Conservation (phyloP, 2,797 vertebrate genomes). For the Chloroceryle inda region DNA sequence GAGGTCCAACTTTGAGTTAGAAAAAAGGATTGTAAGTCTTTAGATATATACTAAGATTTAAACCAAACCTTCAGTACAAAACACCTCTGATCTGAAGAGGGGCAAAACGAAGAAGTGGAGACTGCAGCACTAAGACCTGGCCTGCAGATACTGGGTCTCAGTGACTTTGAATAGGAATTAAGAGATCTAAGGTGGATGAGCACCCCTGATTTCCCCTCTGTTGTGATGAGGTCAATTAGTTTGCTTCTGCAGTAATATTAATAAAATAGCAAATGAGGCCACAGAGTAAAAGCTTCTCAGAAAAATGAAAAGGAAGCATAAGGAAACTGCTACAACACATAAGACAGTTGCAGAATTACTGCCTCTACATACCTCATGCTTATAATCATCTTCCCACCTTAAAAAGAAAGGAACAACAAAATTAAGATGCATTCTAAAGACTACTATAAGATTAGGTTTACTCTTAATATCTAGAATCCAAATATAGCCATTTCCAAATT, state of each 20-base stretch:
- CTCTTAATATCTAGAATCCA: neutral
- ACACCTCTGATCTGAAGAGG: neutral
- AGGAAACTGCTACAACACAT: neutral
- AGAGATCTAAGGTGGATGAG: neutral
- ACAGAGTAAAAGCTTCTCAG: neutral
- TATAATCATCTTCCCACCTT: slow-evolving; percentile 54
- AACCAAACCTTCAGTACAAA: neutral
- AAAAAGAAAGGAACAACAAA: slow-evolving; percentile 20
- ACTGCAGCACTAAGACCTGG: neutral
- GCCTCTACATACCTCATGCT: slow-evolving; percentile 51
- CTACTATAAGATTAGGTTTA: neutral
- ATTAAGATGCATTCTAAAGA: neutral
- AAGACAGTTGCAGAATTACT: neutral
- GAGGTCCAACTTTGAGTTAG: neutral
- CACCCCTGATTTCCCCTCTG: neutral
- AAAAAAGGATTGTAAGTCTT: neutral
- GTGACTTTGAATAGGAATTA: neutral
- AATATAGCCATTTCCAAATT: neutral
- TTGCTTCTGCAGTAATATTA: neutral
- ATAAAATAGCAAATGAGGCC: neutral
- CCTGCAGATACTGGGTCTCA: neutral
- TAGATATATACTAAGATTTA: neutral
- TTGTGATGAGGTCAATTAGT: neutral
- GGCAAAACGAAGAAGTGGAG: neutral
- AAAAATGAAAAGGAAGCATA: neutral